Evolutionary conservation across 2,797 vertebrate species (phyloP).

Genomic region (Lutjanus argentimaculatus): DNA sequence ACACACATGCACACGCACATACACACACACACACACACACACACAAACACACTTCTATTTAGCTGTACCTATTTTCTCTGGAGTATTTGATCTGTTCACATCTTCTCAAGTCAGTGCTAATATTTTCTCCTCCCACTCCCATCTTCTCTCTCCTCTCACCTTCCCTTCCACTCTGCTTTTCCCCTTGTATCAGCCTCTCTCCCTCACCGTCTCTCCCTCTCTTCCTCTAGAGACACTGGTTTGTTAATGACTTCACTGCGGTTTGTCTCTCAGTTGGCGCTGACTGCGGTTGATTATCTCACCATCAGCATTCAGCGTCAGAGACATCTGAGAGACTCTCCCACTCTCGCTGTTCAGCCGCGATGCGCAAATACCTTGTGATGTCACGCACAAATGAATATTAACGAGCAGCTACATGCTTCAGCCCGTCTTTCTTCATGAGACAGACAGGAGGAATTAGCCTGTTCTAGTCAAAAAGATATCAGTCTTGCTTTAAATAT

Average conservation of each 20-base stretch:
- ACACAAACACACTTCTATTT: conserved; percentile 20
- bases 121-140: conserved; percentile 36
- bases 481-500: conserved; percentile 57
- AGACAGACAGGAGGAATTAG: conserved; percentile 27
- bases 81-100: conserved; percentile 42
- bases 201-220: neutral
- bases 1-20: neutral
- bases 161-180: conserved; percentile 27
- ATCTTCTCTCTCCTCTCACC: conserved; percentile 23
- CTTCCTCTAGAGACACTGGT: conserved; percentile 58
- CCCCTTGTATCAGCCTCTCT: conserved; percentile 21
- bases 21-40: neutral
- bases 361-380: conserved; percentile 54
- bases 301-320: conserved; percentile 68
- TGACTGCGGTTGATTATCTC: conserved; percentile 76
- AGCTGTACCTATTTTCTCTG: conserved; percentile 33
- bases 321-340: conserved; percentile 52
- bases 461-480: conserved; percentile 25
- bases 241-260: conserved; percentile 76
- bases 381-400: conserved; percentile 54
- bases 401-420: conserved; percentile 30
- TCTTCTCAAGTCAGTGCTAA: conserved; percentile 37
- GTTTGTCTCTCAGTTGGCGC: conserved; percentile 68
- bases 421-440: conserved; percentile 1
- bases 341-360: conserved; percentile 10